Percentiles rank a stretch among this genome's conserved stretches.
phyloP scores from a whole-genome alignment of 1,140 invertebrate species.

The Drosophila nannoptera region DNA sequence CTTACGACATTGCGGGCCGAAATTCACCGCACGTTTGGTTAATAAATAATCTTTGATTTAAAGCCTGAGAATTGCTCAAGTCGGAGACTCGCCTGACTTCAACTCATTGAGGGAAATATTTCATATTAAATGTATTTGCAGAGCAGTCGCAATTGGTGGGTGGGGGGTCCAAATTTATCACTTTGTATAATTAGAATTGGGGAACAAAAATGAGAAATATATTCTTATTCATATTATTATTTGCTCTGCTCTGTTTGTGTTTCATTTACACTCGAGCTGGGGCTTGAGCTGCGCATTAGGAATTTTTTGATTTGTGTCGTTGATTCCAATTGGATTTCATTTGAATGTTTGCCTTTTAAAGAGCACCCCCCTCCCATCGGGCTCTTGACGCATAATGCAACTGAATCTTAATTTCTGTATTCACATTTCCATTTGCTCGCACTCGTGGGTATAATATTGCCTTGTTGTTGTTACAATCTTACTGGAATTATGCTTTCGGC shows the following conservation, averaged over 20 bases:
- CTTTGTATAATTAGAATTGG: conserved; percentile 1
- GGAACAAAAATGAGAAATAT: background rate
- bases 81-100: background rate
- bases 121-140: background rate
- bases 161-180: background rate
- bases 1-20: background rate
- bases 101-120: background rate
- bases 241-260: background rate
- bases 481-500: no score
- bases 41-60: background rate
- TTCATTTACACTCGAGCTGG: background rate
- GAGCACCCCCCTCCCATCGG: no score
- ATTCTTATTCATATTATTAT: background rate
- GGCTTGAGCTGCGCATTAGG: background rate
- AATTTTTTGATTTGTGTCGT: background rate
- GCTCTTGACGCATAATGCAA: no score
- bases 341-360: background rate
- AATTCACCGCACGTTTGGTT: background rate
- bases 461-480: no score
- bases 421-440: background rate
- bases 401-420: background rate
- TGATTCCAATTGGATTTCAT: background rate
- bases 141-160: background rate
- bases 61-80: background rate
- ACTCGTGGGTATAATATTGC: no score